Base-by-base conservation (phyloP, 1,140 invertebrate genomes). In the Scaptomyza pallida region DNA sequence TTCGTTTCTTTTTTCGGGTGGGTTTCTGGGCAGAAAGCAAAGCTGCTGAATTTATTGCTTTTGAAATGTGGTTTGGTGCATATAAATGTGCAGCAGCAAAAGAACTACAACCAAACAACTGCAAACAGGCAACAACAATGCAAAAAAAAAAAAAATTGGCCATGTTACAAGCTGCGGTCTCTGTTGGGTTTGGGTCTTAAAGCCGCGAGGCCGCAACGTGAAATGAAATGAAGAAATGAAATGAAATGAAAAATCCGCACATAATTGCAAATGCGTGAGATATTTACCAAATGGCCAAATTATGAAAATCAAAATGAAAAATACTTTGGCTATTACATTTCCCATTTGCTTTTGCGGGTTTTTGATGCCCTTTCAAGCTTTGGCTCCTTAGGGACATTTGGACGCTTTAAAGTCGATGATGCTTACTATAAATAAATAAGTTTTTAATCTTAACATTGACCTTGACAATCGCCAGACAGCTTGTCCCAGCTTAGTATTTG, bases 191-290 rank as follows among this genome's bases (percentile, higher is more conserved):
- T 30, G 26, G 26, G 0, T 30, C 26, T 30, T 50, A 19, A 57
- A 57, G 50, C 68, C 50, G 48, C 59, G 47, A 73, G 55, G 50
- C 45, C 61, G 40, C 10, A 60, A 68, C 62, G 51, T 59, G 77
- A 86, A 85, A 71, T 63, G 64, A 52, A 63, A 63, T 57, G 56
- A 70, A 73, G 67, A 60, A 67, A 71, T 56, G 55, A 73, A 72
- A 69, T 73, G 51, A 73, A 70, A 72, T 85, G 77, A 88, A 78
- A 86, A 88, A 86, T 86, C 78, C 74, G 61, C 82, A 82, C 81
- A 86, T 88, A 86, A 86, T 86, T 86, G 82, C 78, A 82, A 86
- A 88, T 75, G 81, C 81, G 81, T 86, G 81, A 88, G 82, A 88
- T 88, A 75, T 80, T 86, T 86, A 73, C 70, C 82, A 86, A 86